Base-by-base conservation (phyloP, 2,113 vertebrate species). In the Fukomys damarensis region DNA sequence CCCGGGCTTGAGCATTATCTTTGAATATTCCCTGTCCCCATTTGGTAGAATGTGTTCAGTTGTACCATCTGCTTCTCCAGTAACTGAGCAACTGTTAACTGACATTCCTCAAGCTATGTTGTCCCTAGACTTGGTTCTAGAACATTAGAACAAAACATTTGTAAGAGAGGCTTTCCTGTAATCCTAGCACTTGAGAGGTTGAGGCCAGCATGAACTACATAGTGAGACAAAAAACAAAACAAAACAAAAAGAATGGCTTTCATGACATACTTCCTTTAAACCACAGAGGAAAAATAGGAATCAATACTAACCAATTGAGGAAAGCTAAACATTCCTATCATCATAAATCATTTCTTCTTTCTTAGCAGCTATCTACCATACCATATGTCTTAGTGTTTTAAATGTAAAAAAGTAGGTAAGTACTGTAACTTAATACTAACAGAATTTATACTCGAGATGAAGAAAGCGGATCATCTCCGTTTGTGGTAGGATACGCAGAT, bases 401-500 rank as follows among this genome's bases (percentile, higher is more conserved):
- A 91, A 58, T 92, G 43, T 77, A 84, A 80, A 95, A 91, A 54
- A 91, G n/a, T 74, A 95, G 70, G 43, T 70, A 85, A 76, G 72
- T 46, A 30, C 43, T 76, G 76, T 86, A 79, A 96, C 80, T 90
- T 89, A 86, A 92, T 94, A 84, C 26, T 61, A 92, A 92, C 89
- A 95, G 80, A 93, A 95, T 80, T 87, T 85, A 49, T 41, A 68
- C 35, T 95, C 89, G 63, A 49, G 9, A 82, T 94, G 43, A 56
- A 41, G 74, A 70, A 90, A 68, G 56, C 54, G 70, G 84, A 66
- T 56, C 70, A 22, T 46, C 72, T 87, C 43, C 46, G n/a, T 93
- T 92, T 97, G 95, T 77, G 92, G 95, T 91, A 54, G 92, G 86
- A 56, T 76, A 28, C 46, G 56, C 97, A 97, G 90, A 96, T 96